phyloP scores from a whole-genome alignment of 2,113 vertebrate species.

The Thinocorus orbignyianus region DNA sequence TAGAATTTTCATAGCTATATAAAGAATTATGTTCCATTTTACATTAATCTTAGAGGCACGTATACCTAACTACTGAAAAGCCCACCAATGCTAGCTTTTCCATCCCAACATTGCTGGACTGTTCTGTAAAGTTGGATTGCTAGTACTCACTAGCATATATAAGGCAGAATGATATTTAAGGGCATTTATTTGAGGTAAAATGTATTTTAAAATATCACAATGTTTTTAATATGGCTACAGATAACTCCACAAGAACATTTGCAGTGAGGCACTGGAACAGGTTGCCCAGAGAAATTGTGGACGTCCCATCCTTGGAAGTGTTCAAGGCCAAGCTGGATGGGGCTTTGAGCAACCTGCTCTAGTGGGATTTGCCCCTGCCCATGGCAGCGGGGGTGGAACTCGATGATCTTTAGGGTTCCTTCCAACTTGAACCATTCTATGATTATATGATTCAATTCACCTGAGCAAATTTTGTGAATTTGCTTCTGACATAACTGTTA shows the following conservation, averaged over 20 bases:
- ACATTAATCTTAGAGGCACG: not conserved
- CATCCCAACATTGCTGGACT: not conserved
- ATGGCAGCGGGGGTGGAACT: too few relatives aligned
- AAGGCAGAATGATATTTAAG: not conserved
- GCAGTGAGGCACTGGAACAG: too few relatives aligned
- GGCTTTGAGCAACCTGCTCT: too few relatives aligned
- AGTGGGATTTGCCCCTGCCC: too few relatives aligned
- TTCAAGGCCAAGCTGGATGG: too few relatives aligned
- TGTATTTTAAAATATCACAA: not conserved
- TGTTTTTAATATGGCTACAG: not conserved
- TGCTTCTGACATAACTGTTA: not conserved
- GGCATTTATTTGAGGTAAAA: constrained; percentile 15
- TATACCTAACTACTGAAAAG: not conserved
- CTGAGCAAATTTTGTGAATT: not conserved
- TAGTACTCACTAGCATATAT: not conserved
- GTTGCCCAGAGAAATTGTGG: too few relatives aligned
- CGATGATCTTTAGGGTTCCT: too few relatives aligned
- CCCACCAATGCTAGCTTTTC: not conserved
- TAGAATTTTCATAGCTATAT: not conserved
- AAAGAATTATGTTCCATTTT: not conserved
- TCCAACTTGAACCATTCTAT: too few relatives aligned
- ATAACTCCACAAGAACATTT: not conserved
- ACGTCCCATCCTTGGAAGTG: too few relatives aligned
- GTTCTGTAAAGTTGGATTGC: not conserved
- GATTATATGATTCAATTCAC: too few relatives aligned